Percentiles rank a stretch among this genome's conserved stretches.
These are phyloP conservation scores for Cyrtodaria siliqua DNA, from an alignment of 2,888 invertebrate genomes.

Conservation along the genomic window DNA sequence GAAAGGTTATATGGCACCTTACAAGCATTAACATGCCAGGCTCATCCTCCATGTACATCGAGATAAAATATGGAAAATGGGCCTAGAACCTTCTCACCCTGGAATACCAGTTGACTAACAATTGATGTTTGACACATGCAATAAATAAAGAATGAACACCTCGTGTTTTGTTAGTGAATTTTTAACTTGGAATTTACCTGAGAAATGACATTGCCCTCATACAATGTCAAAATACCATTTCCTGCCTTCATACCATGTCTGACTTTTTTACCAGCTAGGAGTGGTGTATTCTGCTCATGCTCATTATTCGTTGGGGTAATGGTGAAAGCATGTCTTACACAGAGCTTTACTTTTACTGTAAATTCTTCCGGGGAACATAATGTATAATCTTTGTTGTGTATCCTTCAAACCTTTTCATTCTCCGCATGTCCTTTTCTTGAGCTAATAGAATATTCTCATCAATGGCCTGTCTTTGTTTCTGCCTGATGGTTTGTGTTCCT, in stretches of 20 bases:
- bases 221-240: slow-evolving; percentile 31
- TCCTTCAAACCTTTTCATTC: slow-evolving; percentile 30
- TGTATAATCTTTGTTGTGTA: slow-evolving; percentile 43
- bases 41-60: too few relatives aligned
- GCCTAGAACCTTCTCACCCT: too few relatives aligned
- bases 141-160: too few relatives aligned
- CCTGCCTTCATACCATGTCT: slow-evolving; percentile 31
- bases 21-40: too few relatives aligned
- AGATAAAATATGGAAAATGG: too few relatives aligned
- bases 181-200: too few relatives aligned
- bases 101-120: too few relatives aligned
- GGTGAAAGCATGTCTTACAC: slow-evolving; percentile 48
- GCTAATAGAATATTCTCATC: slow-evolving; percentile 16
- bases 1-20: too few relatives aligned
- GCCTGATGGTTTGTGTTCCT: too few relatives aligned
- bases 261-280: slow-evolving; percentile 31
- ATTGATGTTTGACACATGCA: too few relatives aligned
- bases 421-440: slow-evolving; percentile 13
- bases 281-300: slow-evolving; percentile 12
- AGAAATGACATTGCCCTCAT: slow-evolving; percentile 45
- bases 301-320: neutral
- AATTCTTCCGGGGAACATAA: slow-evolving; percentile 56
- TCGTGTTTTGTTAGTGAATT: too few relatives aligned
- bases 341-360: slow-evolving; percentile 33
- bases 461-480: too few relatives aligned